Evolutionary conservation across 2,797 vertebrate genomes (phyloP).

Genomic region (Chelidonichthys spinosus): DNA sequence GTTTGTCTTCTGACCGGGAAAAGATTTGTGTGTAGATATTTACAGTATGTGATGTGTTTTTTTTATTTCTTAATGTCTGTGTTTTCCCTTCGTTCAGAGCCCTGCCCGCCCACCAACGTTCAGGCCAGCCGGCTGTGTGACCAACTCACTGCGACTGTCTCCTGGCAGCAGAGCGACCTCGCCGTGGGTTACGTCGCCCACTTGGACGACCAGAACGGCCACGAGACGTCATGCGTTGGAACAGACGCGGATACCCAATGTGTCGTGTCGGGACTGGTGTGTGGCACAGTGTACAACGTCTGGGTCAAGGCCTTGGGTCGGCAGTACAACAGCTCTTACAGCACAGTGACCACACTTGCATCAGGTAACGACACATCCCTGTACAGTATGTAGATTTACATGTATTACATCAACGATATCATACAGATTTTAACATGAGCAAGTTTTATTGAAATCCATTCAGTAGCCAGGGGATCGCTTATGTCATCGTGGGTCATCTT

Average conservation of each 20-base stretch:
- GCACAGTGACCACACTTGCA: conserved; percentile 30
- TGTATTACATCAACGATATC: too few species aligned
- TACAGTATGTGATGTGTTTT: not conserved
- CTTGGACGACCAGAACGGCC: conserved; percentile 54
- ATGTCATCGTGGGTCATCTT: too few species aligned
- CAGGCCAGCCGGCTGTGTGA: conserved; percentile 65
- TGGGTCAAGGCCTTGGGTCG: conserved; percentile 71
- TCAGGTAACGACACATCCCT: conserved; percentile 51
- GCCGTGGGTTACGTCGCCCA: conserved; percentile 74
- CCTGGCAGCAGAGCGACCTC: conserved; percentile 76
- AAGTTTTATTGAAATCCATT: too few species aligned
- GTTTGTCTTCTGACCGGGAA: conserved; percentile 48
- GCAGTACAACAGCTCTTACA: conserved; percentile 71
- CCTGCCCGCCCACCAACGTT: conserved; percentile 79
- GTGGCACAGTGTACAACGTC: conserved; percentile 68
- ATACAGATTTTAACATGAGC: too few species aligned
- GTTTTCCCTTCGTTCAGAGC: conserved; percentile 63
- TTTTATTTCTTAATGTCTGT: conserved; percentile 1
- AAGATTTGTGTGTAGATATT: not conserved
- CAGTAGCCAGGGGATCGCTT: too few species aligned
- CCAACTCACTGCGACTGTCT: conserved; percentile 55
- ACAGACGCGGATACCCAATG: conserved; percentile 45
- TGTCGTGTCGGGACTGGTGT: conserved; percentile 61
- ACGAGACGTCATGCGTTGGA: conserved; percentile 50
- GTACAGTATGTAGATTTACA: too few species aligned